Percentiles rank a stretch among this genome's conserved stretches.
These are phyloP conservation scores for Aethina tumida DNA, from an alignment of 1,140 invertebrate species.

Conservation along the genomic window DNA sequence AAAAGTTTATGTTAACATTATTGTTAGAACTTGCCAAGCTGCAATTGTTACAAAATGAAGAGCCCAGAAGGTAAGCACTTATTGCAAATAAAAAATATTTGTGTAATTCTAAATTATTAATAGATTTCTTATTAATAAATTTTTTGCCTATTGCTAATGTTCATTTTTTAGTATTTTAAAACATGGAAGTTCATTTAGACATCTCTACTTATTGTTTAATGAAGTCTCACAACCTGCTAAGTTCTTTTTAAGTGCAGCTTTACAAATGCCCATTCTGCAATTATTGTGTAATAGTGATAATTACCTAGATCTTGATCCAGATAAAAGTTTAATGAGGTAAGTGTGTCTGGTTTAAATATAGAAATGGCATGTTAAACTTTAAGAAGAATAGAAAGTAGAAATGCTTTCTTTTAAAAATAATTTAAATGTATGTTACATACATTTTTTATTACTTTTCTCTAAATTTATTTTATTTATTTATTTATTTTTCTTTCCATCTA, in stretches of 20 bases:
- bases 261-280: slow-evolving; percentile 85
- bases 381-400: no score
- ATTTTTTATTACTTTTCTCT: background rate
- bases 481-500: background rate
- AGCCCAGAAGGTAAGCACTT: slow-evolving; percentile 59
- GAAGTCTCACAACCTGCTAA: slow-evolving; percentile 86
- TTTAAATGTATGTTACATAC: slow-evolving; percentile 1
- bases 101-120: slow-evolving; percentile 6
- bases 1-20: slow-evolving; percentile 64
- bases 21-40: slow-evolving; percentile 74
- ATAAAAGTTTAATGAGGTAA: slow-evolving; percentile 63
- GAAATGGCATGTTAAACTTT: no score
- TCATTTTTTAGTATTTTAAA: slow-evolving; percentile 53
- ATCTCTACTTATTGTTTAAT: slow-evolving; percentile 81
- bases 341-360: no score
- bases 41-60: slow-evolving; percentile 69
- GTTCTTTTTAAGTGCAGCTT: slow-evolving; percentile 83
- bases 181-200: slow-evolving; percentile 78
- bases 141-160: background rate
- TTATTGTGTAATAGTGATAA: slow-evolving; percentile 89
- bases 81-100: slow-evolving; percentile 4
- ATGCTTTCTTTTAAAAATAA: no score
- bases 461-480: background rate
- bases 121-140: slow-evolving; percentile 2
- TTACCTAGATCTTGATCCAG: slow-evolving; percentile 86